Evolutionary conservation across 2,888 invertebrate species (phyloP).

Genomic region (Pollenia labialis): DNA sequence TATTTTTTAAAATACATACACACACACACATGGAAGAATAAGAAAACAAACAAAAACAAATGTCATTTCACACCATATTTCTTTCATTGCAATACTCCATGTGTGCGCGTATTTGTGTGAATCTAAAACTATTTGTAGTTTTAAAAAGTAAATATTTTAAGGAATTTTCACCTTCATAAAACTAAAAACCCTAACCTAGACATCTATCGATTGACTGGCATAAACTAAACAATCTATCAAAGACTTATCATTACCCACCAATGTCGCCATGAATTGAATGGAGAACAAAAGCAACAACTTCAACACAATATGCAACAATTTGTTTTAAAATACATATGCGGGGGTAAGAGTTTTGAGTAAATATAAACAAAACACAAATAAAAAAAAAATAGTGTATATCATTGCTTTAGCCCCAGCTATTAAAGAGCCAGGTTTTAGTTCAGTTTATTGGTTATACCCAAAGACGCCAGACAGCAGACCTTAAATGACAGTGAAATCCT

Average conservation of each 20-base stretch:
- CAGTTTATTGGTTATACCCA: constrained; percentile 44
- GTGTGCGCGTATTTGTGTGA: not conserved
- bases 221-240: constrained; percentile 55
- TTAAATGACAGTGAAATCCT: constrained; percentile 40
- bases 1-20: constrained; percentile 7
- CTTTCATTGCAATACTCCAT: not conserved
- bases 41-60: constrained; percentile 20
- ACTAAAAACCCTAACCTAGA: constrained; percentile 64
- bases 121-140: constrained; percentile 17
- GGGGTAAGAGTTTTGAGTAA: constrained; percentile 16
- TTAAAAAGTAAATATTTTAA: constrained; percentile 49
- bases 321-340: constrained; percentile 41
- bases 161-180: constrained; percentile 59
- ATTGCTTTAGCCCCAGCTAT: not conserved
- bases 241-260: constrained; percentile 61
- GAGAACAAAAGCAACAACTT: constrained; percentile 14
- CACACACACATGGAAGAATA: not conserved
- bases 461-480: constrained; percentile 50
- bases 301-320: constrained; percentile 55
- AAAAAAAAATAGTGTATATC: constrained; percentile 16
- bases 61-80: constrained; percentile 65
- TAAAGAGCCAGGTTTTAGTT: constrained; percentile 27
- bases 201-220: constrained; percentile 63
- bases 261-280: constrained; percentile 60
- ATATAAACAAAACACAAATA: constrained; percentile 19